phyloP scores from a whole-genome alignment of 2,888 invertebrate species.

The Polydrusus pterygomalis region DNA sequence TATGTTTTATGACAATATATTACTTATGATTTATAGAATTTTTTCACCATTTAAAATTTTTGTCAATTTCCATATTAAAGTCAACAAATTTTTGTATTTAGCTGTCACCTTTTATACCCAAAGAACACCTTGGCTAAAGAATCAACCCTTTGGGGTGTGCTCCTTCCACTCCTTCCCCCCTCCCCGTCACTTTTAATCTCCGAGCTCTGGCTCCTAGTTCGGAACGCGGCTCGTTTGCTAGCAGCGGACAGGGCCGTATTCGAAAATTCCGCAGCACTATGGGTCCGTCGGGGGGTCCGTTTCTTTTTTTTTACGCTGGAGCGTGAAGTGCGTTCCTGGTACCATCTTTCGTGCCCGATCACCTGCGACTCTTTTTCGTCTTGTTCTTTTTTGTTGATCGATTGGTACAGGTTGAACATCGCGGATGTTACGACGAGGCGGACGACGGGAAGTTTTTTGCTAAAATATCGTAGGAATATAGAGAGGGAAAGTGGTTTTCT shows the following conservation, averaged over 20 bases:
- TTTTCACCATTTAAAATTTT: too few relatives aligned
- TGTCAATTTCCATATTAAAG: too few relatives aligned
- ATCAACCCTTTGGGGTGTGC: conserved; percentile 80
- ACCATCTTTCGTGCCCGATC: conserved; percentile 88
- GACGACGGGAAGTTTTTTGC: conserved; percentile 19
- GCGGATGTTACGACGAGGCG: conserved; percentile 4
- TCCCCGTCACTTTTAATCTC: conserved; percentile 78
- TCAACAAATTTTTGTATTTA: too few relatives aligned
- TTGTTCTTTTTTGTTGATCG: conserved; percentile 76
- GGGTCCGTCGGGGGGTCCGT: conserved; percentile 77
- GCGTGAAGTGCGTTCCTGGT: conserved; percentile 78
- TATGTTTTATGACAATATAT: too few relatives aligned
- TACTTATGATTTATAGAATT: too few relatives aligned
- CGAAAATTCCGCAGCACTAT: conserved; percentile 81
- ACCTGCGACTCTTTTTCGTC: conserved; percentile 77
- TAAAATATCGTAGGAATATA: conserved; percentile 29
- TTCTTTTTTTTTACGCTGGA: conserved; percentile 71
- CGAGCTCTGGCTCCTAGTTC: conserved; percentile 79
- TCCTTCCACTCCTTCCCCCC: conserved; percentile 66
- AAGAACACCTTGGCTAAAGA: conserved; percentile 85
- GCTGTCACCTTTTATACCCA: conserved; percentile 60
- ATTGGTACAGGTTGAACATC: conserved; percentile 88
- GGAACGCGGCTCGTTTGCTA: conserved; percentile 76
- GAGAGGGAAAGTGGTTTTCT: conserved; percentile 4
- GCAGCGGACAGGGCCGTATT: conserved; percentile 79